A percentile compares a stretch with the other conserved stretches of the same genome.
Conservation (phyloP, 1,140 invertebrate genomes). For the Nilaparvata lugens region DNA sequence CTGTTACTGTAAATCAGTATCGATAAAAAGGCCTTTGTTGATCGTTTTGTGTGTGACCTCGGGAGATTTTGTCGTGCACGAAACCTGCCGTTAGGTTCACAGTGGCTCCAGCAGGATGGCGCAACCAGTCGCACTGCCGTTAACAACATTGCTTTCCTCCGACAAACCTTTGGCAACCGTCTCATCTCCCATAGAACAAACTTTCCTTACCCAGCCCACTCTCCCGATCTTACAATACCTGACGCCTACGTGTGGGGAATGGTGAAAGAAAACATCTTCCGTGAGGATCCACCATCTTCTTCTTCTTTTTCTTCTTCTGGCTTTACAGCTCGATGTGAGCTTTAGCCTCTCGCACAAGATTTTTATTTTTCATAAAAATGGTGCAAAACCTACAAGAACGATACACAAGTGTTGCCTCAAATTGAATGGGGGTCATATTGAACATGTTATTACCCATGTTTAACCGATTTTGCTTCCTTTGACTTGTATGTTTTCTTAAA, state of each 20-base stretch:
- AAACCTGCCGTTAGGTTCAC: constrained; percentile 2
- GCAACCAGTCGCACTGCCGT: background rate
- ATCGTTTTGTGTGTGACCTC: background rate
- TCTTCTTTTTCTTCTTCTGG: too few species aligned
- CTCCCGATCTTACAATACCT: background rate
- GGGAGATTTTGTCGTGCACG: constrained; percentile 1
- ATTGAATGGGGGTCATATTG: too few species aligned
- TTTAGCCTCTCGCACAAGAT: too few species aligned
- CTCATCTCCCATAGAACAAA: background rate
- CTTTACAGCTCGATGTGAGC: too few species aligned
- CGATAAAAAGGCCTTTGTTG: background rate
- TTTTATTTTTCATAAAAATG: too few species aligned
- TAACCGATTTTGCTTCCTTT: too few species aligned
- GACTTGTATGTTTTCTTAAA: too few species aligned
- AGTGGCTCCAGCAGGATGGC: background rate
- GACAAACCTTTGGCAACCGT: background rate
- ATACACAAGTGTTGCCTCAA: too few species aligned
- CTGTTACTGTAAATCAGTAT: background rate
- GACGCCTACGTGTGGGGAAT: background rate
- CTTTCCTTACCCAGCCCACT: background rate
- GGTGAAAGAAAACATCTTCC: too few species aligned
- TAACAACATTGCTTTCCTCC: background rate
- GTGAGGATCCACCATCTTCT: too few species aligned
- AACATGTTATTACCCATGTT: too few species aligned
- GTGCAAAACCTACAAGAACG: too few species aligned